Base-by-base conservation (phyloP, 2,113 vertebrate genomes). In the Rhabdornis inornatus region DNA sequence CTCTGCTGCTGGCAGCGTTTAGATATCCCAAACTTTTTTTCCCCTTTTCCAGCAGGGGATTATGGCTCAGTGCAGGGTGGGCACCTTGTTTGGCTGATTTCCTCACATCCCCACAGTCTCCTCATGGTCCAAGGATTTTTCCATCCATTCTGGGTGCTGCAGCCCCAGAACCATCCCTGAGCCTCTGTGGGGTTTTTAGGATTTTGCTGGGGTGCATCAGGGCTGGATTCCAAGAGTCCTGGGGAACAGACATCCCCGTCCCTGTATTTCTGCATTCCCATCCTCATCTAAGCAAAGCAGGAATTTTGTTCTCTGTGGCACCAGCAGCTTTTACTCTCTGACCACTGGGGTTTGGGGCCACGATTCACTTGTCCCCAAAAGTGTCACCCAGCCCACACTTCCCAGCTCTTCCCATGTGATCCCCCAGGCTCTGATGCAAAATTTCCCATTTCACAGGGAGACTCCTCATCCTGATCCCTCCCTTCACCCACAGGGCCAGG, bases 51-150 rank as follows among this genome's bases (percentile, higher is more conserved):
- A 55, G 61, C 40, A 27, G n/a, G 49, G 39, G 13, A 25, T 56
- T 66, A 39, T 3, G 42, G 59, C 68, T 86, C 9, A 1, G 3
- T 0, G 9, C 19, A 50, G 66, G 55, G 47, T 4, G 0, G 2
- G 31, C 35, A 30, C 44, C 45, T 49, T 4, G 33, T 25, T 3
- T 23, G 20, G 8, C 31, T 21, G 59, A 86, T 28, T 10, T 15
- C 56, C 42, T 2, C 3, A n/a, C 0, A 0, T 33, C n/a, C 33
- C 2, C 3, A 30, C 0, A 0, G 39, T 13, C 13, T 39, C 53
- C 57, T 30, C 10, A 1, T 0, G 7, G 7, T 10, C 55, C 2
- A 2, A 40, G 66, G 76, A 27, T 5, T 25, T 78, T 49, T 30
- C 16, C 35, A 45, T 11, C n/a, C 40, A 21, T 50, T 22, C 25